Conservation (phyloP, 2,797 vertebrate genomes). For the Phoebastria nigripes region DNA sequence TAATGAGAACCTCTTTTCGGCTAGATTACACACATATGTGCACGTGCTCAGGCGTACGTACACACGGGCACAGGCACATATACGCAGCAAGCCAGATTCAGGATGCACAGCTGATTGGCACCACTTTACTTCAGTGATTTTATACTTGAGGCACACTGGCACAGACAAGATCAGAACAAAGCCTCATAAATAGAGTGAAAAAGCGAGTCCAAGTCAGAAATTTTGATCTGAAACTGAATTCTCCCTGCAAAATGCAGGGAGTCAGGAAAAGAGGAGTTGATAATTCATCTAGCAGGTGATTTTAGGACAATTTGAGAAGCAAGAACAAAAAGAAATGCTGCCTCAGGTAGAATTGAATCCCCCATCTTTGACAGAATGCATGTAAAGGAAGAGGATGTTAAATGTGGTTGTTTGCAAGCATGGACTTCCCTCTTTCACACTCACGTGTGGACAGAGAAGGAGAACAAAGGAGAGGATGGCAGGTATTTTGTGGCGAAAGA, state of each 20-base stretch:
- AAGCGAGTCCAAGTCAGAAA: not conserved
- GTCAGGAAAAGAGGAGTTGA: not conserved
- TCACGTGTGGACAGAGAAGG: not conserved
- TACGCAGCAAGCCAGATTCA: fast-evolving
- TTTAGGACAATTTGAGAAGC: not conserved
- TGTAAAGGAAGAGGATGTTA: not conserved
- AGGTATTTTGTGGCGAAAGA: not conserved
- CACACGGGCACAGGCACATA: fast-evolving
- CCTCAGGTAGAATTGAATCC: not conserved
- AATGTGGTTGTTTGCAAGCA: not conserved
- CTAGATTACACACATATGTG: not conserved
- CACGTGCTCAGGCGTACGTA: not conserved
- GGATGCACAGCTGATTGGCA: not conserved
- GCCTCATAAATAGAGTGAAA: not conserved
- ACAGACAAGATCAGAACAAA: not conserved
- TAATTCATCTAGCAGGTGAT: not conserved
- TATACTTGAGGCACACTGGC: not conserved
- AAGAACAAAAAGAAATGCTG: not conserved
- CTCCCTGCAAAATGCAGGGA: not conserved
- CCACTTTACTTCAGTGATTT: not conserved
- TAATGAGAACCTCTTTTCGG: slow-evolving; percentile 20
- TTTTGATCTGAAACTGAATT: not conserved
- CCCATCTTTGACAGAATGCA: not conserved
- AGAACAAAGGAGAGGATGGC: not conserved
- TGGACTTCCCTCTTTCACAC: not conserved